Conservation (phyloP, 2,113 vertebrate genomes). For the Pseudopodoces humilis region DNA sequence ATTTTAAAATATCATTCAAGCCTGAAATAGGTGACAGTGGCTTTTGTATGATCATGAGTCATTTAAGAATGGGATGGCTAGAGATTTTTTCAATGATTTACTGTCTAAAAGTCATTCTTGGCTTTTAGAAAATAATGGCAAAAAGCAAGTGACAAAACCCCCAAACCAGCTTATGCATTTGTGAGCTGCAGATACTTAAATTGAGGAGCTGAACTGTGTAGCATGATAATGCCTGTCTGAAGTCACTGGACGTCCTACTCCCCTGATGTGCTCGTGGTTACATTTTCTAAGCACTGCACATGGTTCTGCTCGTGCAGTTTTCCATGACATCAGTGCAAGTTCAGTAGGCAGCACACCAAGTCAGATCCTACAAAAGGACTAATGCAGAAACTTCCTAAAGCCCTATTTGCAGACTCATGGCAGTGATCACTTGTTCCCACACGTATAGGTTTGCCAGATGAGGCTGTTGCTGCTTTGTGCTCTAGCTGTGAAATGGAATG, state of each 20-base stretch:
- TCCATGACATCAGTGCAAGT: not conserved
- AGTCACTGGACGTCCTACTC: not conserved
- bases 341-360: not conserved
- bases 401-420: not conserved
- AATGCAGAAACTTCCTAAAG: not conserved
- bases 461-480: not conserved
- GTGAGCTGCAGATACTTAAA: not conserved
- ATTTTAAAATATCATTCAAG: not conserved
- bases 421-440: not conserved
- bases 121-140: not conserved
- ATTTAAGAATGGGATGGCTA: not conserved
- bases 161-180: not conserved
- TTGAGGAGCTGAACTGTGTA: not conserved
- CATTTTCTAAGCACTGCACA: not conserved
- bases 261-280: not conserved
- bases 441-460: accelerated
- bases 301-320: not conserved
- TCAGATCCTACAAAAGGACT: not conserved
- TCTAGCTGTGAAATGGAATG: not conserved
- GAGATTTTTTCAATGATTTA: not conserved
- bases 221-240: not conserved
- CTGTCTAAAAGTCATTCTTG: not conserved
- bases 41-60: not conserved
- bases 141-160: not conserved
- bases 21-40: not conserved